A percentile compares a stretch with the other conserved stretches of the same genome.
phyloP scores from a whole-genome alignment of 2,888 invertebrate genomes.

The Labia minor region DNA sequence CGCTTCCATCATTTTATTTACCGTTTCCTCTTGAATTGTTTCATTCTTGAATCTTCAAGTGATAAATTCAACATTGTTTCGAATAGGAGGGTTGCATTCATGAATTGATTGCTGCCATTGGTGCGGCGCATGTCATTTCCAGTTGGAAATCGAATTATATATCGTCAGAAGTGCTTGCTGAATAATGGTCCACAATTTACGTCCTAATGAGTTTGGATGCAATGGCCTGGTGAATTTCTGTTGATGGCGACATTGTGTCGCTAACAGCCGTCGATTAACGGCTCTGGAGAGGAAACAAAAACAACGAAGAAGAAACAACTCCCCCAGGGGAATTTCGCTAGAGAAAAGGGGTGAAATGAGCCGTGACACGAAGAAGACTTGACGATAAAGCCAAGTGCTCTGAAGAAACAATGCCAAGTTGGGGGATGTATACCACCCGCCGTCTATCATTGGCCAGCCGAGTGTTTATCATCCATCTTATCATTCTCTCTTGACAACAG shows the following conservation, averaged over 20 bases:
- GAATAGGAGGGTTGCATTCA: too few species aligned
- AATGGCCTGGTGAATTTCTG: neutral
- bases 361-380: neutral
- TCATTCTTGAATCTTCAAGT: too few species aligned
- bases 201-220: conserved; percentile 1
- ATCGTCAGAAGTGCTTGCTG: neutral
- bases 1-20: too few species aligned
- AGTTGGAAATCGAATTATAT: neutral
- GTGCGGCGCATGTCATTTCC: neutral
- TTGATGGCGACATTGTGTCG: conserved; percentile 4
- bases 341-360: neutral
- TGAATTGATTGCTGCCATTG: too few species aligned
- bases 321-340: neutral
- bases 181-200: neutral
- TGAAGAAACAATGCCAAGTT: neutral
- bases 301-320: neutral
- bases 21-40: too few species aligned
- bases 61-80: too few species aligned
- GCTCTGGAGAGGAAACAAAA: neutral
- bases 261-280: neutral
- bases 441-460: neutral
- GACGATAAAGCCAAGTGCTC: neutral
- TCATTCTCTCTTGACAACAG: neutral
- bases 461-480: neutral
- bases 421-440: neutral